phyloP scores from a whole-genome alignment of 2,797 vertebrate species.

The Betta splendens region DNA sequence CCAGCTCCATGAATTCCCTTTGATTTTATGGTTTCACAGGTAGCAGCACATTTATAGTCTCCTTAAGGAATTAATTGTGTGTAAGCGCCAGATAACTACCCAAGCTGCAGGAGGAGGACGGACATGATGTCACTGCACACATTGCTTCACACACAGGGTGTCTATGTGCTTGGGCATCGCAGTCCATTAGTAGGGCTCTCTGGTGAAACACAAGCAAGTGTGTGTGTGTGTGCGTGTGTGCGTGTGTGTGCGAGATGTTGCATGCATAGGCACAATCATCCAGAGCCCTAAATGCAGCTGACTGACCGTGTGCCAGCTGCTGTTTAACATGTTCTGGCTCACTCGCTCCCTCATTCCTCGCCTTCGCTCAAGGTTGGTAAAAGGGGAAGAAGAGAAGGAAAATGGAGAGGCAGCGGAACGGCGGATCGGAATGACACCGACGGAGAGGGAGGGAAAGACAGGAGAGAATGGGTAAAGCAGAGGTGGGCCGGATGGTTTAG shows the following conservation, averaged over 20 bases:
- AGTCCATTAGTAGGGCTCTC: conserved; percentile 53
- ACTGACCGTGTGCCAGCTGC: conserved; percentile 69
- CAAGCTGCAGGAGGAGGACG: conserved; percentile 36
- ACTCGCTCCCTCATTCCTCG: conserved; percentile 50
- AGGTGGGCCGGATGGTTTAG: conserved; percentile 63
- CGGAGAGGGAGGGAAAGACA: conserved; percentile 17
- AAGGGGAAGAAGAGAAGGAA: conserved; percentile 30
- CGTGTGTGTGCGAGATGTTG: conserved; percentile 49
- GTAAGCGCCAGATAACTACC: conserved; percentile 60
- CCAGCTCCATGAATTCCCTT: conserved; percentile 33
- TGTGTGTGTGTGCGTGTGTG: conserved; percentile 43
- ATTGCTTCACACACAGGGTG: conserved; percentile 53
- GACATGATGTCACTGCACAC: conserved; percentile 66
- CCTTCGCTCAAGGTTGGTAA: conserved; percentile 39
- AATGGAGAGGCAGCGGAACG: conserved; percentile 40
- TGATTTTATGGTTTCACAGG: conserved; percentile 49
- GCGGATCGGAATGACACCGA: conserved; percentile 38
- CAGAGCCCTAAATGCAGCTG: conserved; percentile 62
- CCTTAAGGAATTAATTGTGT: conserved; percentile 68
- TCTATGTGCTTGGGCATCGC: conserved; percentile 43
- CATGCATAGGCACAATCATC: conserved; percentile 41
- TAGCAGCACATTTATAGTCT: conserved; percentile 50
- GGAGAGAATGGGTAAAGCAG: conserved; percentile 57
- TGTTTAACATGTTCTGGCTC: conserved; percentile 69
- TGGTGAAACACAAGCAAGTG: conserved; percentile 51